Conservation (phyloP, 1,140 invertebrate genomes). For the Calliphora vicina region DNA sequence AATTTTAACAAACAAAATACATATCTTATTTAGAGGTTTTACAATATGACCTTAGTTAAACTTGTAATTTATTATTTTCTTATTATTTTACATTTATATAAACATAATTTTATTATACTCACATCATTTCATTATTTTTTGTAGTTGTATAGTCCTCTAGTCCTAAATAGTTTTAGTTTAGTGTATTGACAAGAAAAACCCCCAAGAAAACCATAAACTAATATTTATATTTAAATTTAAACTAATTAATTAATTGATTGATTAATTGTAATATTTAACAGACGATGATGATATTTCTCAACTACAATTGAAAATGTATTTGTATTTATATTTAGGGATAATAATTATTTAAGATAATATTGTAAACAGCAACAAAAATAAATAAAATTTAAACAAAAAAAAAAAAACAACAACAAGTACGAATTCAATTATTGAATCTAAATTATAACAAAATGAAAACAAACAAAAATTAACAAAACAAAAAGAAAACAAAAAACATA, state of each 20-base stretch:
- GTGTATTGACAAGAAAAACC: not conserved
- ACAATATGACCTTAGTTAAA: no score
- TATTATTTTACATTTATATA: not conserved
- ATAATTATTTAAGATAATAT: not conserved
- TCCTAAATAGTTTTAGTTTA: not conserved
- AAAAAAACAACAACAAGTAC: not conserved
- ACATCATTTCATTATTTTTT: not conserved
- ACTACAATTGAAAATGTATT: constrained; percentile 22
- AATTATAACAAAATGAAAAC: constrained; percentile 8
- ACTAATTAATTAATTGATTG: not conserved
- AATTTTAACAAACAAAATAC: no score
- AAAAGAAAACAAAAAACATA: not conserved
- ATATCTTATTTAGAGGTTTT: no score
- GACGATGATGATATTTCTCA: not conserved
- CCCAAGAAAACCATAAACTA: not conserved
- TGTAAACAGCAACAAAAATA: not conserved
- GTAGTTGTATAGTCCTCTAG: constrained; percentile 6
- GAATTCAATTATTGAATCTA: constrained; percentile 30
- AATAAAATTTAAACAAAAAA: constrained; percentile 8
- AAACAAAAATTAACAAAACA: constrained; percentile 15
- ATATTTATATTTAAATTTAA: not conserved
- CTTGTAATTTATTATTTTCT: not conserved
- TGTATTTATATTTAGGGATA: constrained; percentile 27
- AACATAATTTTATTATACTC: not conserved
- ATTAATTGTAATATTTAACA: no score